Conservation (phyloP, 2,888 invertebrate species). For the Panopea generosa region DNA sequence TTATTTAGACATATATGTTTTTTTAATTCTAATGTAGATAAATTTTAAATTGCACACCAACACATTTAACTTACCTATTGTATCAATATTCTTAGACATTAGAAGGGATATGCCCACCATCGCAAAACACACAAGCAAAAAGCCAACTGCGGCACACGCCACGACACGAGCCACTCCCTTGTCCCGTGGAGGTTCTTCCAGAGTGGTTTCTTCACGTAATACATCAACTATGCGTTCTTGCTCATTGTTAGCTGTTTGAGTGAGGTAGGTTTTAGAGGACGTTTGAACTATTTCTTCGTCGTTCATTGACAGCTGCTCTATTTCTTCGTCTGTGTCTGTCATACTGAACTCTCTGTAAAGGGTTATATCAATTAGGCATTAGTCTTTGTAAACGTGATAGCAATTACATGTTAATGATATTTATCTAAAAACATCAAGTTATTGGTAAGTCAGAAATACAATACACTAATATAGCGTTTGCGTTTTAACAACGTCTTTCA, state of each 20-base stretch:
- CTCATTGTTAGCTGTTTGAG: background rate
- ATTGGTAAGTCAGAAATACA: no score
- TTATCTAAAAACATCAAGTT: no score
- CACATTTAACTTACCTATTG: slow-evolving; percentile 51
- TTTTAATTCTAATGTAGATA: no score
- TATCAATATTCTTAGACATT: slow-evolving; percentile 58
- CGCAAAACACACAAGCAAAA: slow-evolving; percentile 46
- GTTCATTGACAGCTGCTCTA: background rate
- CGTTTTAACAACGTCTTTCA: no score
- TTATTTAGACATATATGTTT: no score
- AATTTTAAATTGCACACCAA: no score
- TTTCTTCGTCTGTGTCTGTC: background rate
- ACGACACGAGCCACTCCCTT: slow-evolving; percentile 43
- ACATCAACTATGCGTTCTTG: background rate
- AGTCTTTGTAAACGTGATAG: no score
- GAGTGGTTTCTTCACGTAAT: background rate
- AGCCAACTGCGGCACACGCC: slow-evolving; percentile 42
- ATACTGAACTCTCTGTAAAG: background rate
- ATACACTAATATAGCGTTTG: no score
- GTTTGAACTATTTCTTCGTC: background rate
- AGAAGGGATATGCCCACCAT: slow-evolving; percentile 55
- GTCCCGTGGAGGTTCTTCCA: slow-evolving; percentile 17
- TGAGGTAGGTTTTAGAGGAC: background rate
- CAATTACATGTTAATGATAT: no score
- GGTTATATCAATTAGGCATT: no score